phyloP scores from a whole-genome alignment of 2,888 invertebrate species.

The Troglohyphantes excavatus region DNA sequence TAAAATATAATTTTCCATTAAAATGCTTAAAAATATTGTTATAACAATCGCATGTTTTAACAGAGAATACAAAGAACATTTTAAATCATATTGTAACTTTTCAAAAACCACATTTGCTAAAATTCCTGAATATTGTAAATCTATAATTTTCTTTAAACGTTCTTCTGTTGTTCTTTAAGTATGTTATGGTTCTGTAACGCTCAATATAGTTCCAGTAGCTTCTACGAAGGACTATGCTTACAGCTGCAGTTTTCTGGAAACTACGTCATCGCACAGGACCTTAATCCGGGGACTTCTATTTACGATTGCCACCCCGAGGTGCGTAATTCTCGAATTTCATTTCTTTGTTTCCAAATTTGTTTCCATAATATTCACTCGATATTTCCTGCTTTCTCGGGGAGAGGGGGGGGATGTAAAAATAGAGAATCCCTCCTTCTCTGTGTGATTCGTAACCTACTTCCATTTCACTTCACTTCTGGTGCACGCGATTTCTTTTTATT shows the following conservation, averaged over 20 bases:
- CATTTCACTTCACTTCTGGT: slow-evolving; percentile 14
- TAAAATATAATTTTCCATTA: no score
- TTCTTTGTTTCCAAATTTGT: slow-evolving; percentile 66
- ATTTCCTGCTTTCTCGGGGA: slow-evolving; percentile 37
- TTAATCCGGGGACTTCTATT: slow-evolving; percentile 1
- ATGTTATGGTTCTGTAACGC: no score
- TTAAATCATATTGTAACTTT: no score
- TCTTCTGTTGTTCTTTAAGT: no score
- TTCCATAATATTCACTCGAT: slow-evolving; percentile 47
- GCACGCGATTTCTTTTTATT: neutral
- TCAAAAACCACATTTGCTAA: no score
- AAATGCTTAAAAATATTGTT: no score
- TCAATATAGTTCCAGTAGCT: no score
- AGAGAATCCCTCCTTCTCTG: slow-evolving; percentile 16
- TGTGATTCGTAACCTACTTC: slow-evolving; percentile 48
- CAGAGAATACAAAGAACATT: no score
- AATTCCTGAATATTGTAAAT: no score
- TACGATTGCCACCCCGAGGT: neutral
- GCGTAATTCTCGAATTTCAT: slow-evolving; percentile 17
- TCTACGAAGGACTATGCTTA: neutral
- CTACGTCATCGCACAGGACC: neutral
- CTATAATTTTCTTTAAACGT: no score
- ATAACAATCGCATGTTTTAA: no score
- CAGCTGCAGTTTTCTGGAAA: neutral
- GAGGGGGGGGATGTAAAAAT: slow-evolving; percentile 11